phyloP scores from a whole-genome alignment of 2,888 invertebrate species.

The Drosophila diplacantha region DNA sequence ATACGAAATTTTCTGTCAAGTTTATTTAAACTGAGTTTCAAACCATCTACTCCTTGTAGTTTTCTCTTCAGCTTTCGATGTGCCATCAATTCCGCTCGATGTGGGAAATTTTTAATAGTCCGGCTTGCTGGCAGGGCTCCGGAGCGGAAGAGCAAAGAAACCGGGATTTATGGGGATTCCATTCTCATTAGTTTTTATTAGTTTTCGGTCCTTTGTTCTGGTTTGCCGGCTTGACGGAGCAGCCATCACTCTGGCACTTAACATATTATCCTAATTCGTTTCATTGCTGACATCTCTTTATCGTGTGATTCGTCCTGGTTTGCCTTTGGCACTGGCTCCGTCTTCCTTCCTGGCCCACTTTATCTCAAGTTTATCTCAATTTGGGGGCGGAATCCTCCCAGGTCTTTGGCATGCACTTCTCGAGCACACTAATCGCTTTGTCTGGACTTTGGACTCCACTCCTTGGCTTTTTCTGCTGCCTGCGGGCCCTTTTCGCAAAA shows the following conservation, averaged over 20 bases:
- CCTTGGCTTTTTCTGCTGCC: conserved; percentile 34
- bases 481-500: conserved; percentile 62
- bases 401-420: conserved; percentile 40
- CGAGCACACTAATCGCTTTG: conserved; percentile 68
- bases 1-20: too few relatives aligned
- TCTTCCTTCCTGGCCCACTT: conserved; percentile 42
- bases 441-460: conserved; percentile 35
- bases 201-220: conserved; percentile 29
- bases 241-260: conserved; percentile 39
- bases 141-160: conserved; percentile 18
- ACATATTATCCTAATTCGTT: conserved; percentile 62
- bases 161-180: conserved; percentile 31
- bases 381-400: conserved; percentile 34
- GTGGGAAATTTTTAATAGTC: conserved; percentile 34
- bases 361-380: conserved; percentile 68
- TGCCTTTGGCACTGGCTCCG: conserved; percentile 15
- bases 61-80: background rate
- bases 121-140: conserved; percentile 1
- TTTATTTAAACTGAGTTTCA: too few relatives aligned
- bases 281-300: conserved; percentile 51
- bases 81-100: conserved; percentile 24
- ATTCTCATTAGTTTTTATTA: conserved; percentile 37
- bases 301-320: conserved; percentile 61
- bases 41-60: background rate
- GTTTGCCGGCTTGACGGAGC: conserved; percentile 15